A percentile compares a stretch with the other conserved stretches of the same genome.
Conservation (phyloP, 2,113 vertebrate genomes). For the Pseudorhombus dupliciocellatus region DNA sequence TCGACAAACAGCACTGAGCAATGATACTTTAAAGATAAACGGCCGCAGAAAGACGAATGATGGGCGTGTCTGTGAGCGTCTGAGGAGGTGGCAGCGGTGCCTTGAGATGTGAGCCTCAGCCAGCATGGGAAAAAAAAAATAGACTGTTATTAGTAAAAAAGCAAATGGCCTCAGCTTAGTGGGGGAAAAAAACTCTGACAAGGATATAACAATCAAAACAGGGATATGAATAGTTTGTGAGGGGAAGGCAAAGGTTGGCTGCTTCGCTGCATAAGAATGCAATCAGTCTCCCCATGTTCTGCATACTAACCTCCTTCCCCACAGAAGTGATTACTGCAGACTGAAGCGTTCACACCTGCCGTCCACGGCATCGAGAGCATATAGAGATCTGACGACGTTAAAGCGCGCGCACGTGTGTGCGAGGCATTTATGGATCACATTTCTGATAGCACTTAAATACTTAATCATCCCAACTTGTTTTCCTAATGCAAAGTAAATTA, state of each 20-base stretch:
- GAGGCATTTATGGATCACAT: not conserved
- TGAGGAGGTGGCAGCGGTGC: conserved; percentile 11
- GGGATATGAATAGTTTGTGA: conserved; percentile 54
- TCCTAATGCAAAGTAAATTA: conserved; percentile 22
- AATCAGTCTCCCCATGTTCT: conserved; percentile 53
- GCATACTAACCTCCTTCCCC: conserved; percentile 59
- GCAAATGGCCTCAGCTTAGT: conserved; percentile 39
- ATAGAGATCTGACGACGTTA: conserved; percentile 17
- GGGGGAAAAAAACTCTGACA: conserved; percentile 42
- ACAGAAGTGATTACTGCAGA: conserved; percentile 52
- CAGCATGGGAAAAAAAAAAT: conserved; percentile 2
- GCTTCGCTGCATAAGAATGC: conserved; percentile 60
- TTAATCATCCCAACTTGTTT: conserved; percentile 37
- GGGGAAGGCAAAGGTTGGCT: conserved; percentile 59
- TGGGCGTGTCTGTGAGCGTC: conserved; percentile 20
- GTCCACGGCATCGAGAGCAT: conserved; percentile 19
- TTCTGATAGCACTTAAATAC: conserved; percentile 14
- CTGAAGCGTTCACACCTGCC: conserved; percentile 22
- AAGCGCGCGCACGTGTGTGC: not conserved
- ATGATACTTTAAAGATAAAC: conserved; percentile 6
- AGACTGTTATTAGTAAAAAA: conserved; percentile 33
- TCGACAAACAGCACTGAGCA: conserved; percentile 7
- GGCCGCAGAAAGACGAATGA: conserved; percentile 2
- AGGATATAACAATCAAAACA: conserved; percentile 67
- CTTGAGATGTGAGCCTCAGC: conserved; percentile 22